Evolutionary conservation across 2,797 vertebrate genomes (phyloP).

Genomic region (Myripristis murdjan): DNA sequence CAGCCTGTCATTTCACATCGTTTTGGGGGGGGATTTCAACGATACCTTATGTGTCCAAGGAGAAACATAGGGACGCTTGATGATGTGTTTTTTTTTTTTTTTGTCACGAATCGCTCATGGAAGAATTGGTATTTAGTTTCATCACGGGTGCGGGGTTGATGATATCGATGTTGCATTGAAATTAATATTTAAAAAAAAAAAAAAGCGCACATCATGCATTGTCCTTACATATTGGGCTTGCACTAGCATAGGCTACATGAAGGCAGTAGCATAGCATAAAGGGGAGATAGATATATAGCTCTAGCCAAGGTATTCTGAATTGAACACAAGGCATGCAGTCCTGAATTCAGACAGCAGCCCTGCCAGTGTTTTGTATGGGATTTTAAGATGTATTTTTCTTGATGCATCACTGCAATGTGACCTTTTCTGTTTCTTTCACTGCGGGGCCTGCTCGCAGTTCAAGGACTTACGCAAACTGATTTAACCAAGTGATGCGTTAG

Average conservation of each 20-base stretch:
- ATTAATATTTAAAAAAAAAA: constrained; percentile 34
- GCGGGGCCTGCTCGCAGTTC: constrained; percentile 81
- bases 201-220: constrained; percentile 48
- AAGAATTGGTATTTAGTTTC: constrained; percentile 58
- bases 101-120: constrained; percentile 62
- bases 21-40: constrained; percentile 20
- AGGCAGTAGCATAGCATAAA: constrained; percentile 59
- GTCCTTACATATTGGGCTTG: constrained; percentile 44
- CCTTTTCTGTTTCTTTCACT: constrained; percentile 80
- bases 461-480: constrained; percentile 84
- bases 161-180: constrained; percentile 47
- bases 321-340: constrained; percentile 18
- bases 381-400: constrained; percentile 56
- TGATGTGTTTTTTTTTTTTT: constrained; percentile 58
- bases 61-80: constrained; percentile 61
- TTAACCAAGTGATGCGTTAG: constrained; percentile 76
- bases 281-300: constrained; percentile 27
- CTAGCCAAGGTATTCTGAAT: constrained; percentile 24
- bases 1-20: constrained; percentile 59
- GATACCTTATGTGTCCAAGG: constrained; percentile 71
- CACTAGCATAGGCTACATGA: constrained; percentile 52
- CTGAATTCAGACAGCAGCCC: constrained; percentile 29
- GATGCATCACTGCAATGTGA: constrained; percentile 75
- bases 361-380: constrained; percentile 11
- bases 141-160: constrained; percentile 51